Evolutionary conservation across 2,888 invertebrate species (phyloP).

Genomic region (Osedax fenrisi): DNA sequence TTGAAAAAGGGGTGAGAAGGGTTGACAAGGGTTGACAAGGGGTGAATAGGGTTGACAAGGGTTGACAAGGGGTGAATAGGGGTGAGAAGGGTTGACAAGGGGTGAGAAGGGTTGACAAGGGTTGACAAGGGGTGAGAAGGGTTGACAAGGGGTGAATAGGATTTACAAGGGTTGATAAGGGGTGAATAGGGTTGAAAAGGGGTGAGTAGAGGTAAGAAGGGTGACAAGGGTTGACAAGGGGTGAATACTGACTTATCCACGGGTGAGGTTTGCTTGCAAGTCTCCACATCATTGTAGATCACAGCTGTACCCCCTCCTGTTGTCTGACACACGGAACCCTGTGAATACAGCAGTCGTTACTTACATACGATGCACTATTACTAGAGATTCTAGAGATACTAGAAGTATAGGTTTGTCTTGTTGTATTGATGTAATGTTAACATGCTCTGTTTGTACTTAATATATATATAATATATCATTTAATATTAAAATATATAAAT

Average conservation of each 20-base stretch:
- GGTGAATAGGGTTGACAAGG: not conserved
- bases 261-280: slow-evolving; percentile 53
- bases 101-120: no score
- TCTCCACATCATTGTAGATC: slow-evolving; percentile 84
- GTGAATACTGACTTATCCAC: slow-evolving; percentile 38
- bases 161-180: not conserved
- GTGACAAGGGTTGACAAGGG: not conserved
- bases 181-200: not conserved
- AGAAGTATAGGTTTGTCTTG: no score
- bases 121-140: no score
- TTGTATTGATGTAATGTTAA: no score
- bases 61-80: not conserved
- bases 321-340: slow-evolving; percentile 83
- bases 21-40: no score
- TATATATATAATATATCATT: no score
- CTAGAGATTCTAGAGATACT: no score
- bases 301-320: slow-evolving; percentile 85
- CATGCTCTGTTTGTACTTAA: no score
- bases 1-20: no score
- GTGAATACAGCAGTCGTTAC: slow-evolving; percentile 35
- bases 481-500: no score
- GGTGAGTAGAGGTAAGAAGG: not conserved
- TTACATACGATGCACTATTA: no score
- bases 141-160: no score
- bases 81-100: not conserved